These are phyloP conservation scores for Ancistrus triradiatus DNA, from an alignment of 2,113 vertebrate species.

Conservation along the genomic window DNA sequence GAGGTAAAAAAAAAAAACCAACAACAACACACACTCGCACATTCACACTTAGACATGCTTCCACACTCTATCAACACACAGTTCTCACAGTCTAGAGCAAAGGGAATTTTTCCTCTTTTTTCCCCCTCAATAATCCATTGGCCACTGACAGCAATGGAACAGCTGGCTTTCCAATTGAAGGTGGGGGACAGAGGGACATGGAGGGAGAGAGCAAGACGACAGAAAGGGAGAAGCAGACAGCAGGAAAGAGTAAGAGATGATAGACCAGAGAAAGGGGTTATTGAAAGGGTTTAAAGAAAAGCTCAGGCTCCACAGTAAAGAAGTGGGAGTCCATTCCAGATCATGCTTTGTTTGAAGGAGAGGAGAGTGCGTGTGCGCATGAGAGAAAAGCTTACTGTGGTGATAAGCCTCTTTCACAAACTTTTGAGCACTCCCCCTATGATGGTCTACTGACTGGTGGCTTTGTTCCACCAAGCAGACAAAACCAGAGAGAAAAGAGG, in stretches of 20 bases:
- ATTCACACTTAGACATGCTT: conserved; percentile 9
- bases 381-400: conserved; percentile 59
- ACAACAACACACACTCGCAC: not conserved
- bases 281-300: not conserved
- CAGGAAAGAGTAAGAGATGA: conserved; percentile 44
- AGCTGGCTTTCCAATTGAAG: conserved; percentile 46
- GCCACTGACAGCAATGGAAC: conserved; percentile 40
- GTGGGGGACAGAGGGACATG: conserved; percentile 11
- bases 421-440: conserved; percentile 50
- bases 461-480: conserved; percentile 54
- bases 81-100: conserved; percentile 44
- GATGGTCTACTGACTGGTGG: conserved; percentile 52
- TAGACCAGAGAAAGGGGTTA: conserved; percentile 50
- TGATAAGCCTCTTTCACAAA: conserved; percentile 61
- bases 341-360: conserved; percentile 22
- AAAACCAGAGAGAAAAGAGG: conserved; percentile 2
- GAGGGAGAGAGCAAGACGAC: conserved; percentile 26
- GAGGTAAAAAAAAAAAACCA: too few species aligned
- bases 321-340: conserved; percentile 7
- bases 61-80: conserved; percentile 30
- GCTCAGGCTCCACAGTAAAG: not conserved
- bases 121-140: conserved; percentile 29
- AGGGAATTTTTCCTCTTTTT: conserved; percentile 7
- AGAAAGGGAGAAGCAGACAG: conserved; percentile 46
- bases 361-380: conserved; percentile 28